phyloP scores from a whole-genome alignment of 2,888 invertebrate species.

The Cephus runcator region DNA sequence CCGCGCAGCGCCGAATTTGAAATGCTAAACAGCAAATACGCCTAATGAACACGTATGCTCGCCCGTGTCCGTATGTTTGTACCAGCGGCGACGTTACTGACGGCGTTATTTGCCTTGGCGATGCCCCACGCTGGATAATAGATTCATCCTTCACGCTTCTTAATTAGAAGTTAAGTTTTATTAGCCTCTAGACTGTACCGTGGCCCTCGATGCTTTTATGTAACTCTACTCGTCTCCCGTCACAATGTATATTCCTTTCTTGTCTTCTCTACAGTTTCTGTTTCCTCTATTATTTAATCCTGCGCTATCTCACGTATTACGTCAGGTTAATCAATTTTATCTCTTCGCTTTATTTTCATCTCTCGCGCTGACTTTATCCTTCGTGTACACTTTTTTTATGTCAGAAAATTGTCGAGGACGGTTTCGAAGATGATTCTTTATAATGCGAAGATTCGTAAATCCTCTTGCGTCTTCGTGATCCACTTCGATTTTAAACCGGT shows the following conservation, averaged over 20 bases:
- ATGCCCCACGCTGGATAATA: constrained; percentile 52
- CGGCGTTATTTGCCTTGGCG: constrained; percentile 49
- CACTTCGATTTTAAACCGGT: neutral
- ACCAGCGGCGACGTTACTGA: constrained; percentile 57
- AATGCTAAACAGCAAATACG: constrained; percentile 66
- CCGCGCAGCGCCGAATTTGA: constrained; percentile 55
- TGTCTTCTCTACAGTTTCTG: neutral
- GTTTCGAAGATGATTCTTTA: too few relatives aligned
- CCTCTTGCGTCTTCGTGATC: neutral
- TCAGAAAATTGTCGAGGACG: too few relatives aligned
- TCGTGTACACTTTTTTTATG: too few relatives aligned
- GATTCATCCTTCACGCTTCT: constrained; percentile 65
- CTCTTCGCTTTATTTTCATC: neutral
- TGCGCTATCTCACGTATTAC: neutral
- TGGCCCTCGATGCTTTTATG: neutral
- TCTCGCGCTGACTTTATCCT: neutral
- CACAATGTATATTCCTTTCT: constrained; percentile 1
- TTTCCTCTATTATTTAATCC: neutral
- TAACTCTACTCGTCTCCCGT: constrained; percentile 25
- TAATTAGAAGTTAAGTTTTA: constrained; percentile 65
- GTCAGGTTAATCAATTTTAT: neutral
- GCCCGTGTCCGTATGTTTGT: constrained; percentile 59
- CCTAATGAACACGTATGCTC: constrained; percentile 66
- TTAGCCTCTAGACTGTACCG: constrained; percentile 51
- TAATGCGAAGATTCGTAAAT: neutral